Percentiles rank a stretch among this genome's conserved stretches.
phyloP scores from a whole-genome alignment of 1,140 invertebrate species.

The Aphaenogaster rudis region DNA sequence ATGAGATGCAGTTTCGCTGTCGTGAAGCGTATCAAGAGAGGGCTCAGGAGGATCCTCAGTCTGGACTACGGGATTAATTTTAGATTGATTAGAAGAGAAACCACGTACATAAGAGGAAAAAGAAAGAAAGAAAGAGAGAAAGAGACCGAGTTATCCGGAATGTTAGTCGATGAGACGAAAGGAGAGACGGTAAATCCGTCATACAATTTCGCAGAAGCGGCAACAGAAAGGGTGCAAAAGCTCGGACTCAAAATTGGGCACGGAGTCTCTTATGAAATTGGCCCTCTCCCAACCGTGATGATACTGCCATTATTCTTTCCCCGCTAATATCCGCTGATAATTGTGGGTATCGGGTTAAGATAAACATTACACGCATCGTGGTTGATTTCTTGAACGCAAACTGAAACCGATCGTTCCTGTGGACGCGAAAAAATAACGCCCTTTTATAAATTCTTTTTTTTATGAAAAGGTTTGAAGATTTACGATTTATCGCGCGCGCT shows the following conservation, averaged over 20 bases:
- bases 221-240: slow-evolving; percentile 77
- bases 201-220: slow-evolving; percentile 78
- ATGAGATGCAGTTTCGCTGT: slow-evolving; percentile 29
- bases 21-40: slow-evolving; percentile 25
- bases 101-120: slow-evolving; percentile 18
- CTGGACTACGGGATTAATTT: slow-evolving; percentile 44
- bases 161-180: slow-evolving; percentile 60
- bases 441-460: neutral
- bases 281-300: slow-evolving; percentile 46
- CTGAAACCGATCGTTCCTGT: neutral
- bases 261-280: slow-evolving; percentile 43
- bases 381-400: neutral
- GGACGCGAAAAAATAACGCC: neutral
- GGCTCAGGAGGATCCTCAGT: slow-evolving; percentile 36
- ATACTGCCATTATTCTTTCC: neutral
- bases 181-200: slow-evolving; percentile 78
- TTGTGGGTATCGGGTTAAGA: neutral
- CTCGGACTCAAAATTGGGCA: slow-evolving; percentile 66
- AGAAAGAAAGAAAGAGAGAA: slow-evolving; percentile 6
- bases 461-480: neutral
- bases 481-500: neutral
- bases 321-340: neutral
- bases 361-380: neutral
- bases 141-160: neutral
- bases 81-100: slow-evolving; percentile 38